Evolutionary conservation across 2,113 vertebrate genomes (phyloP).

Genomic region (Psittacara wagleri): DNA sequence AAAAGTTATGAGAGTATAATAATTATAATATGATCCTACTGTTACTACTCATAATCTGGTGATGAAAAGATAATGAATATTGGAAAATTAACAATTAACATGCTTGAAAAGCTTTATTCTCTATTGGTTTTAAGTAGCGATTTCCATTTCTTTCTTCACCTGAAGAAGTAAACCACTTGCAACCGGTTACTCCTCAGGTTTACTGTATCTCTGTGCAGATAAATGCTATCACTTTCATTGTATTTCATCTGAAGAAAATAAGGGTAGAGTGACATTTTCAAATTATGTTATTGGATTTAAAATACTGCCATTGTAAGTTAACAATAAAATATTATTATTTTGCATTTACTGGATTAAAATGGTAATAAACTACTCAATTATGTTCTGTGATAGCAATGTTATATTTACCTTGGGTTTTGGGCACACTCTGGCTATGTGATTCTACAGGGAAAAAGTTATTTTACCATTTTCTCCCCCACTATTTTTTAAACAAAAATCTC

Average conservation of each 20-base stretch:
- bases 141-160: background rate
- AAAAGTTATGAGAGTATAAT: background rate
- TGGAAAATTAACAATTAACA: background rate
- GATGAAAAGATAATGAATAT: background rate
- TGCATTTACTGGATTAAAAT: background rate
- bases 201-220: background rate
- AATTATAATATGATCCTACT: background rate
- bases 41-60: background rate
- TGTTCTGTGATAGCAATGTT: background rate
- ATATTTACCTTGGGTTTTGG: background rate
- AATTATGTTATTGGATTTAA: background rate
- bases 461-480: background rate
- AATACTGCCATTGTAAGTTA: background rate
- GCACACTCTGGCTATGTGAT: fast-evolving
- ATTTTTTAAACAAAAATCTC: background rate
- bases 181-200: background rate
- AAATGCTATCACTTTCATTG: background rate
- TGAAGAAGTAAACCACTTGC: background rate
- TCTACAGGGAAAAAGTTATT: background rate
- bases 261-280: background rate
- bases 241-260: background rate
- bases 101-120: background rate
- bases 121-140: background rate
- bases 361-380: background rate
- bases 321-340: background rate